Evolutionary conservation across 1,140 invertebrate species (phyloP).

Genomic region (Doryteuthis pealeii): DNA sequence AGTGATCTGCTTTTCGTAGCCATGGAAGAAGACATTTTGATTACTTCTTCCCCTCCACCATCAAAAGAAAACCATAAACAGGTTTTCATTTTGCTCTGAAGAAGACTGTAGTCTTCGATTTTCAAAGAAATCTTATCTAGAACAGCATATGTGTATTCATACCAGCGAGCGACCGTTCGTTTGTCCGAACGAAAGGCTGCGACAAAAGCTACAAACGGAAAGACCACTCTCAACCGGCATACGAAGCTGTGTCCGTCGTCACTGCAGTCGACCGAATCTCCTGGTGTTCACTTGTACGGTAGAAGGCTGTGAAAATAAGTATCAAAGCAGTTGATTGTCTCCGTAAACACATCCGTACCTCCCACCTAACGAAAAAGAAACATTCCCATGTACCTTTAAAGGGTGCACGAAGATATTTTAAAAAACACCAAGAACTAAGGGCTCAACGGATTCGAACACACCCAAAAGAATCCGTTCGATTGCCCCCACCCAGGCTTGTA

Average conservation of each 20-base stretch:
- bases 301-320: conserved; percentile 10
- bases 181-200: conserved; percentile 23
- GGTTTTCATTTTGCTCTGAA: background rate
- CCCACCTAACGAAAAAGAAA: background rate
- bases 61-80: too few relatives aligned
- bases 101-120: background rate
- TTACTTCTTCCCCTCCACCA: too few relatives aligned
- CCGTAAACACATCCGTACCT: background rate
- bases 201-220: conserved; percentile 17
- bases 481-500: conserved; percentile 29
- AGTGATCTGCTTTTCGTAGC: too few relatives aligned
- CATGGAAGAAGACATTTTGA: too few relatives aligned
- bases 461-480: conserved; percentile 28
- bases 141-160: background rate
- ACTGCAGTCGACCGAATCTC: background rate
- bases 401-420: conserved; percentile 29
- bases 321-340: conserved; percentile 14
- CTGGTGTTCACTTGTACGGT: background rate
- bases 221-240: conserved; percentile 23
- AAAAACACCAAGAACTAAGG: conserved; percentile 30
- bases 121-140: background rate
- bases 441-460: conserved; percentile 27
- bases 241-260: conserved; percentile 12
- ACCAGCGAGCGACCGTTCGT: background rate
- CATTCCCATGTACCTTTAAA: conserved; percentile 25